A percentile compares a stretch with the other conserved stretches of the same genome.
These are phyloP conservation scores for Julus scanicus DNA, from an alignment of 2,888 invertebrate genomes.

Conservation along the genomic window DNA sequence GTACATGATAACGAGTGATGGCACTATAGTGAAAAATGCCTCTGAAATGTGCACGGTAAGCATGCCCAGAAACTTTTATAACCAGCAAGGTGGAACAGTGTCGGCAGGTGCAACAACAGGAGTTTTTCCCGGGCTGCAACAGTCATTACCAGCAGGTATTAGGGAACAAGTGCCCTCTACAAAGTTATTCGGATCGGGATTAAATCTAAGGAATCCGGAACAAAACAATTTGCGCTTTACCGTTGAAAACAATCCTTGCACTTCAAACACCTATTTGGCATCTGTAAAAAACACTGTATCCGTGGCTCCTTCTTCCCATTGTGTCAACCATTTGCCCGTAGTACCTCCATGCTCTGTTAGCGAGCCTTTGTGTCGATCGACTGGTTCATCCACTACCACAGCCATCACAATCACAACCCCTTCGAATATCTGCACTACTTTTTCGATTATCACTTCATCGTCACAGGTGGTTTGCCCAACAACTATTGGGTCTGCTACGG, in stretches of 20 bases:
- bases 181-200: neutral
- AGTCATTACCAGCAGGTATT: neutral
- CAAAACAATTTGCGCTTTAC: neutral
- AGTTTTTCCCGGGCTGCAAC: constrained; percentile 26
- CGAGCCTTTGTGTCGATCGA: neutral
- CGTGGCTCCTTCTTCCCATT: neutral
- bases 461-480: neutral
- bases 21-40: constrained; percentile 53
- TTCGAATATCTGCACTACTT: neutral
- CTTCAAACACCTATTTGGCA: neutral
- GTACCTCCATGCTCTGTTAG: neutral
- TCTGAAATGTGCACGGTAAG: constrained; percentile 44
- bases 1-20: constrained; percentile 54
- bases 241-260: neutral
- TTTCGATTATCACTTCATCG: neutral
- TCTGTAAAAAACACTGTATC: neutral
- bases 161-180: neutral
- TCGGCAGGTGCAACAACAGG: neutral
- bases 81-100: neutral
- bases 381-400: neutral
- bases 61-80: constrained; percentile 47
- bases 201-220: neutral
- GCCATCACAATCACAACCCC: neutral
- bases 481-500: no score
- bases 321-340: neutral